Percentiles rank a stretch among this genome's conserved stretches.
These are phyloP conservation scores for Peromyscus maniculatus DNA, from an alignment of 2,113 vertebrate species.

Conservation along the genomic window DNA sequence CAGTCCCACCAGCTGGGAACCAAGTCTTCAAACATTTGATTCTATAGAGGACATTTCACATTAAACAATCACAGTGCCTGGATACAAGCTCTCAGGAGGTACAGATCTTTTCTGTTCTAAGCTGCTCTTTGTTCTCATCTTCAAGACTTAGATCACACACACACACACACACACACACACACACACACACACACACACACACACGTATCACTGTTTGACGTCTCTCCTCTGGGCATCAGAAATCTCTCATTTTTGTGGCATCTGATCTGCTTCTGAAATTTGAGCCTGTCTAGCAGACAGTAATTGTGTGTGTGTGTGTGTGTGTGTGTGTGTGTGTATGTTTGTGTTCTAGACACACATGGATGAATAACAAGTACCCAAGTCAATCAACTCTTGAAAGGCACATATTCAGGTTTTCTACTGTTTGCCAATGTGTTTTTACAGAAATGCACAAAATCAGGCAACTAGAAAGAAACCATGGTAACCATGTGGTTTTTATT, in stretches of 20 bases:
- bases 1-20: background rate
- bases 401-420: background rate
- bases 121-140: background rate
- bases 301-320: background rate
- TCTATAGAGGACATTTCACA: too few relatives aligned
- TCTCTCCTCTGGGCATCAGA: background rate
- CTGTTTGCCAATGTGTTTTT: background rate
- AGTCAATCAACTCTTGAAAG: conserved; percentile 15
- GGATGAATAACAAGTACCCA: background rate
- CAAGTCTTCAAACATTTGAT: background rate
- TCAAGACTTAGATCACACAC: background rate
- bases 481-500: conserved; percentile 6
- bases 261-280: background rate
- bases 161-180: too few relatives aligned
- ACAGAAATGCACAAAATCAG: conserved; percentile 33
- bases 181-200: background rate
- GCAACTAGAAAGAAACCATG: conserved; percentile 52
- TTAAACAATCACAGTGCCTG: background rate
- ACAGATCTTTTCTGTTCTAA: background rate
- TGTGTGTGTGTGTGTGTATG: background rate
- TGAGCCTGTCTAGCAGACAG: background rate
- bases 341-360: background rate
- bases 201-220: background rate
- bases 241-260: background rate
- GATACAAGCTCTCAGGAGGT: background rate